Base-by-base conservation (phyloP, 1,140 invertebrate genomes). In the Bombyx mandarina region DNA sequence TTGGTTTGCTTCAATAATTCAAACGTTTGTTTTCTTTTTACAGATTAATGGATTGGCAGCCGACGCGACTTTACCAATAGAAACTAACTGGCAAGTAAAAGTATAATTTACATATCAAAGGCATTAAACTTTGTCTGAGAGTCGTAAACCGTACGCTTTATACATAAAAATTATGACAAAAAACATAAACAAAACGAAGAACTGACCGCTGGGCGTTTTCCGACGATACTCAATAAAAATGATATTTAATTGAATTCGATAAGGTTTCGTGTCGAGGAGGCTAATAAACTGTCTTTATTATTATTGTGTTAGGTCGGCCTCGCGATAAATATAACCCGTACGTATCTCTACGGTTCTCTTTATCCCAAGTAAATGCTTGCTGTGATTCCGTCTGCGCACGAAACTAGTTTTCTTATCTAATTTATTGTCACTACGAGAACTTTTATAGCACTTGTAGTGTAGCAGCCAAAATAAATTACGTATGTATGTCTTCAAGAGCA, bases 241-340 rank as follows among this genome's bases (percentile, higher is more conserved):
- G 76, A 79, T 84, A 86, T 86, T 86, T 86, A 86, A 86, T 86
- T 86, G 82, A 75, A 79, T 67, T 69, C 81, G 81, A 86, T 86
- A 86, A 77, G 71, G 72, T 65, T 65, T 76, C 75, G 70, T 74
- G 71, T 63, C 67, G 67, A 74, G 76, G 69, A 69, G 75, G 62
- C 75, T 73, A 85, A 86, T 86, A 86, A 86, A 86, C 71, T 75
- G 67, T 61, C 72, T 83, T 81, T 83, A 83, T 85, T 86, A 86
- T 86, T 82, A 75, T 73, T 77, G 69, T 78, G 75, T 82, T 78
- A 75, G 71, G 69, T 73, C 66, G 69, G 64, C 69, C 62, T 63
- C 63, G 66, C 69, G 75, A 82, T 84, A 84, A 84, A 78, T 73
- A 77, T 75, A 69, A 63, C 59, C 9, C 46, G 54, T 22, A 22